Evolutionary conservation across 1,140 invertebrate genomes (phyloP), one percentile per base, ranked within the genome.

Genomic region (Sinonovacula constricta): DNA sequence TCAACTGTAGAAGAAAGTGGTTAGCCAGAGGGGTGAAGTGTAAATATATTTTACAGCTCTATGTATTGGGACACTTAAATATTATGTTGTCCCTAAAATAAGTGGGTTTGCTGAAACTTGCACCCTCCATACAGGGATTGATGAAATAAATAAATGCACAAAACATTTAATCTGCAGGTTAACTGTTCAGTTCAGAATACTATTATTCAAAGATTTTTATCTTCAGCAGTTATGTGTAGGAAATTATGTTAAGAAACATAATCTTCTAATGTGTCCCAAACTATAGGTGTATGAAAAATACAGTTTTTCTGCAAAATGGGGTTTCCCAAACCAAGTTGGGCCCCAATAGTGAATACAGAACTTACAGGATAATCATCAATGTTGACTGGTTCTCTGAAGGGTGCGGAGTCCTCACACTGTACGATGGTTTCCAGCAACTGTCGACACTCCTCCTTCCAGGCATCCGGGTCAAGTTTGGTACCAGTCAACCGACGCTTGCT

Each of bases 371-470:
- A 87, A 24, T 83, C 70, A 18, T 74, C 59, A 12, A 81, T 75
- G 77, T 88, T 83, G n/a, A 91, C 88, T 36, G 89, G 84, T 34
- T 81, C 56, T 59, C 89, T 77, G 83, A 91, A 91, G 18, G 91
- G 90, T 60, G 82, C 80, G 0, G 90, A 90, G 66, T 91, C 91
- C 62, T 89, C 86, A 80, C 86, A 88, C 54, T 88, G 86, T 30
- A 89, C 75, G 59, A 91, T 85, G n/a, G 71, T 83, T 15, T 83
- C 82, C 51, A 91, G 66, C 14, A 91, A 80, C 30, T 86, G 79
- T 33, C 63, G 53, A 68, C 89, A 89, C 45, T 87, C 79, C 1
- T 83, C 75, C 60, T 83, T 87, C 91, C 91, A 91, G n/a, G 81
- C 81, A 68, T 87, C 75, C 0, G 83, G 83, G 45, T 87, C 81